Percentiles rank a stretch among this genome's conserved stretches.
These are phyloP conservation scores for Lates calcarifer DNA, from an alignment of 2,113 vertebrate species.

Conservation along the genomic window DNA sequence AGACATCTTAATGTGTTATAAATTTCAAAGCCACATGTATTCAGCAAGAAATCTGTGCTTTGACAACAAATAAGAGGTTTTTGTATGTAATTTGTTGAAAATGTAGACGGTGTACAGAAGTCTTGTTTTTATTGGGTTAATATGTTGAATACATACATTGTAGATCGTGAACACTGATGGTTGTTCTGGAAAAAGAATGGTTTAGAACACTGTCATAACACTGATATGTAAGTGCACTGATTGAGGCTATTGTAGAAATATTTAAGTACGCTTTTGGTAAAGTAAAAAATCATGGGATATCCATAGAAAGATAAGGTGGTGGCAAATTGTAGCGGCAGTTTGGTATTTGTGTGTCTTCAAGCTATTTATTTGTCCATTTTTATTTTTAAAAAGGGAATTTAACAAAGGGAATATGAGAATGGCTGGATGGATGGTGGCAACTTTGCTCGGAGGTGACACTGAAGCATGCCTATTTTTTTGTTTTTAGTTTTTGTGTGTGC, in stretches of 20 bases:
- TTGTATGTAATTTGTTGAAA: slow-evolving; percentile 34
- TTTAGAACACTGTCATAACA: slow-evolving; percentile 18
- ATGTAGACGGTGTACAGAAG: slow-evolving; percentile 4
- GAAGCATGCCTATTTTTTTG: slow-evolving; percentile 47
- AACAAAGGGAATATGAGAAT: slow-evolving; percentile 13
- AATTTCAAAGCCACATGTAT: slow-evolving; percentile 20
- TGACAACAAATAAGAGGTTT: slow-evolving; percentile 3
- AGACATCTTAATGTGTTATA: slow-evolving; percentile 16
- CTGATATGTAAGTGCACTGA: slow-evolving; percentile 45
- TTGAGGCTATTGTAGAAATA: slow-evolving; percentile 27
- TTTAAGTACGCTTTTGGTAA: slow-evolving; percentile 33
- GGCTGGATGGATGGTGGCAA: neutral
- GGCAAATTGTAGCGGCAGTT: slow-evolving; percentile 46
- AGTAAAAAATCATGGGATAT: slow-evolving; percentile 11
- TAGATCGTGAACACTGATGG: slow-evolving; percentile 38
- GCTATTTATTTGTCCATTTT: slow-evolving; percentile 34
- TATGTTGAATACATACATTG: slow-evolving; percentile 26
- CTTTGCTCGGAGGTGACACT: slow-evolving; percentile 18
- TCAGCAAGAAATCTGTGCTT: slow-evolving; percentile 20
- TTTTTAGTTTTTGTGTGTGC: slow-evolving; percentile 6
- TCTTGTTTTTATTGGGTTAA: slow-evolving; percentile 17
- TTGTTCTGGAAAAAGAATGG: slow-evolving; percentile 24
- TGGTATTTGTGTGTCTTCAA: slow-evolving; percentile 32
- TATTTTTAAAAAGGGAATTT: slow-evolving; percentile 20
- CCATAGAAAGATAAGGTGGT: slow-evolving; percentile 7